phyloP scores from a whole-genome alignment of 2,797 vertebrate genomes.

The Oceanodroma leucorhoa region DNA sequence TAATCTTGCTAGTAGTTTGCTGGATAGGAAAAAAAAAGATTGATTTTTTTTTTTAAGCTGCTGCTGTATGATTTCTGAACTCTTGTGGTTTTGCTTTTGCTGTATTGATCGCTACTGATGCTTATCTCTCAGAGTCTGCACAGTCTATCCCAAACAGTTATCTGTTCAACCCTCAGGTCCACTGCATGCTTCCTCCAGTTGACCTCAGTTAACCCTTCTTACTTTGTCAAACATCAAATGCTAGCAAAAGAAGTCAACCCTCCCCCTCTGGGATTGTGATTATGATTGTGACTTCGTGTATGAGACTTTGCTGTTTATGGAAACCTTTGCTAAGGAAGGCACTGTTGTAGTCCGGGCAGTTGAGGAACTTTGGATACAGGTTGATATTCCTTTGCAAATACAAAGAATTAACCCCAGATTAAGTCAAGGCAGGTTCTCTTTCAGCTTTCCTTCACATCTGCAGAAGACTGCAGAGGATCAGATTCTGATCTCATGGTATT shows the following conservation, averaged over 20 bases:
- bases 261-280: background rate
- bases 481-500: background rate
- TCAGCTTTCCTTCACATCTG: background rate
- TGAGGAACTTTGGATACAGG: background rate
- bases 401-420: background rate
- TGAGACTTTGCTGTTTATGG: background rate
- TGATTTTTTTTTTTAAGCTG: conserved; percentile 40
- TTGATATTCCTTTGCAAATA: background rate
- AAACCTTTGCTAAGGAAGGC: background rate
- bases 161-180: background rate
- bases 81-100: conserved; percentile 44
- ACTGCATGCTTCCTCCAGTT: background rate
- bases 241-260: background rate
- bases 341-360: background rate
- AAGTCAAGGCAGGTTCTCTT: background rate
- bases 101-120: conserved; percentile 56
- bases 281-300: background rate
- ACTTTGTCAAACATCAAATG: background rate
- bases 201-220: conserved; percentile 26
- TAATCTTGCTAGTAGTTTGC: conserved; percentile 34
- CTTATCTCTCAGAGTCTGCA: conserved; percentile 12
- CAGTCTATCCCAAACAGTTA: conserved; percentile 11
- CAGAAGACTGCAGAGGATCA: background rate
- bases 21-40: background rate
- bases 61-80: conserved; percentile 54